A percentile compares a stretch with the other conserved stretches of the same genome.
phyloP scores from a whole-genome alignment of 1,140 invertebrate genomes.

The Microplitis mediator region DNA sequence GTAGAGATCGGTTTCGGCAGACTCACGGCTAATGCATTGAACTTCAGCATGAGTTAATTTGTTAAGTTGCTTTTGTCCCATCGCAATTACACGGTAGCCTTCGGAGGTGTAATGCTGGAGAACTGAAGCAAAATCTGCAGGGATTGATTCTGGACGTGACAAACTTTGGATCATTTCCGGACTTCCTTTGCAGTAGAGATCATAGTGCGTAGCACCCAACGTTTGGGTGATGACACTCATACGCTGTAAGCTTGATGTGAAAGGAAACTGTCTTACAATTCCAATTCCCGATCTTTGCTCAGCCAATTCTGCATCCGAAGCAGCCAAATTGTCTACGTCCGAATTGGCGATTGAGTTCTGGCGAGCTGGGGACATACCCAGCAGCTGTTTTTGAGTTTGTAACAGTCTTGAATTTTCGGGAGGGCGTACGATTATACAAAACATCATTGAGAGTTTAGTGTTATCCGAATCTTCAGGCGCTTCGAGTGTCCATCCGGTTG shows the following conservation, averaged over 20 bases:
- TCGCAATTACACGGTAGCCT: slow-evolving; percentile 86
- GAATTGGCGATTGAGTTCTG: slow-evolving; percentile 48
- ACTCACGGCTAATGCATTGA: slow-evolving; percentile 65
- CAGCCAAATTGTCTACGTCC: slow-evolving; percentile 48
- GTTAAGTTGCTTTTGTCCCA: slow-evolving; percentile 72
- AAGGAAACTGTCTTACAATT: slow-evolving; percentile 88
- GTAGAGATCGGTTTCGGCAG: slow-evolving; percentile 79
- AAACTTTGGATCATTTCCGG: slow-evolving; percentile 84
- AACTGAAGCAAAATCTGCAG: slow-evolving; percentile 73
- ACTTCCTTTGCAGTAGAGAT: slow-evolving; percentile 88
- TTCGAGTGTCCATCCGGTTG: slow-evolving; percentile 83
- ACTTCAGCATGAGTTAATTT: slow-evolving; percentile 62
- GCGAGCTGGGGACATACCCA: slow-evolving; percentile 25
- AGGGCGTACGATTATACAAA: slow-evolving; percentile 84
- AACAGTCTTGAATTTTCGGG: slow-evolving; percentile 46
- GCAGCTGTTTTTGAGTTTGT: slow-evolving; percentile 28
- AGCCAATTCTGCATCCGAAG: slow-evolving; percentile 38
- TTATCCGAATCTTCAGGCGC: slow-evolving; percentile 87
- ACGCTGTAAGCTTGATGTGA: slow-evolving; percentile 85
- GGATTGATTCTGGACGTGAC: slow-evolving; percentile 69
- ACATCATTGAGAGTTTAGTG: slow-evolving; percentile 85
- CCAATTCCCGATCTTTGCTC: slow-evolving; percentile 70
- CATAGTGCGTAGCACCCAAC: slow-evolving; percentile 77
- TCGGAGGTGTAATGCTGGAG: slow-evolving; percentile 83
- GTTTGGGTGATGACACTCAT: slow-evolving; percentile 90